Base-by-base conservation (phyloP, 2,888 invertebrate species). In the Sesia bembeciformis region DNA sequence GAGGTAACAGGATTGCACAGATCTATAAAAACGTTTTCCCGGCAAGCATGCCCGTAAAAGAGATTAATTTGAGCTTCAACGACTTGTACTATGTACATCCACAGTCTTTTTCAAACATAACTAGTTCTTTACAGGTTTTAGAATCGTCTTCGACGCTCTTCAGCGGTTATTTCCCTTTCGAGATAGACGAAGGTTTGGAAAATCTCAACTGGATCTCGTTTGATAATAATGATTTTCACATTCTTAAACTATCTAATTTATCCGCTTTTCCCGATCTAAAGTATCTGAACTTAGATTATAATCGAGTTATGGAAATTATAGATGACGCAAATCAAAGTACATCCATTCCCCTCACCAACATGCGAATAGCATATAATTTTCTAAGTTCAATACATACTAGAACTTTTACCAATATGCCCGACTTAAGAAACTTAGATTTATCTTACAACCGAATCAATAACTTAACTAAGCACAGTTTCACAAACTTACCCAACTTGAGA, bases 61-160 rank as follows among this genome's bases (percentile, higher is more conserved):
- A 97, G 82, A 92, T 98, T 61, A 96, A 96, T 83, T 87, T 98
- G 62, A 97, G 97, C 74, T 97, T 97, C 82, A 98, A 98, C 81
- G 94, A 95, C 70, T 91, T 98, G 60, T 93, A 93, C 66, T 93
- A 94, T 70, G 92, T 98, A 63, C 95, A 96, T 73, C 92, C 93
- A 40, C 92, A 94, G 71, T 94, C 96, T 23, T 96, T 97, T 75
- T 91, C 91, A 57, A 95, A 95, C 66, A 90, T 97, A 57, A 93
- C 94, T 42, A 91, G 92, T 54, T 93, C 93, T 39, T 84, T 97
- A 53, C 95, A 95, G 78, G 95, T 95, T 59, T 84, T 97, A 46
- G 97, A 97, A 78, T 91, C 97, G 54, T 96, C 97, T 59, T 96
- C 96, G 68, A 95, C 96, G 39, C 93, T 96, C 52, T 94, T 95